These are phyloP conservation scores for Sprattus sprattus DNA, from an alignment of 2,113 vertebrate genomes.

Conservation along the genomic window DNA sequence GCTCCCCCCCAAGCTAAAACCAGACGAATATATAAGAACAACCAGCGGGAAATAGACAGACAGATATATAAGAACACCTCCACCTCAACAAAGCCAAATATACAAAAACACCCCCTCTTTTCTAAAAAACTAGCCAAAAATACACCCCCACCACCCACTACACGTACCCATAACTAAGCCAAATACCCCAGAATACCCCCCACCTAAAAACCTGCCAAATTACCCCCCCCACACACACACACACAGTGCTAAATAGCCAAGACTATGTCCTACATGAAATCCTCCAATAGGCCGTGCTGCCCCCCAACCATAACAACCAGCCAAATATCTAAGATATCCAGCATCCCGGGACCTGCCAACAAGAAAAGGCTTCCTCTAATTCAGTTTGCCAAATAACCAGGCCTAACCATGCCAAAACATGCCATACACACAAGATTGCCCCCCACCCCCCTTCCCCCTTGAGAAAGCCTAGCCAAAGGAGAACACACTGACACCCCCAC, in stretches of 20 bases:
- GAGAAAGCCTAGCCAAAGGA: not conserved
- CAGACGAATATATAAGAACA: not conserved
- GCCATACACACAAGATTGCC: not conserved
- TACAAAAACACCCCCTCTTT: not conserved
- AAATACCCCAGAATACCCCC: not conserved
- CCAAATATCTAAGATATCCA: constrained; percentile 1
- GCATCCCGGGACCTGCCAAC: not conserved
- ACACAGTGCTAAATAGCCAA: too few species aligned
- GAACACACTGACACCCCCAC: not conserved
- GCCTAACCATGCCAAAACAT: not conserved
- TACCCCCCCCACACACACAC: not conserved
- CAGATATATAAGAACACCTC: not conserved
- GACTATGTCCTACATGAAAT: not conserved
- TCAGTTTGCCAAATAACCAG: not conserved
- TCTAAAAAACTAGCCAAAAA: not conserved
- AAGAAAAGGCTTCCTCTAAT: constrained; percentile 4
- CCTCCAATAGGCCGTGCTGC: not conserved
- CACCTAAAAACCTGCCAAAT: not conserved
- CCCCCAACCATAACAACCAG: not conserved
- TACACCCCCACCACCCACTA: not conserved
- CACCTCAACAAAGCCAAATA: not conserved
- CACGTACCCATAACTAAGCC: not conserved
- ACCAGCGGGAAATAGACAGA: not conserved
- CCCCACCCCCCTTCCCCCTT: not conserved
- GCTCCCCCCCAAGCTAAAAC: not conserved